Evolutionary conservation across 2,888 invertebrate genomes (phyloP), one percentile per base, ranked within the genome.

Genomic region (Drosophila hamatofila): DNA sequence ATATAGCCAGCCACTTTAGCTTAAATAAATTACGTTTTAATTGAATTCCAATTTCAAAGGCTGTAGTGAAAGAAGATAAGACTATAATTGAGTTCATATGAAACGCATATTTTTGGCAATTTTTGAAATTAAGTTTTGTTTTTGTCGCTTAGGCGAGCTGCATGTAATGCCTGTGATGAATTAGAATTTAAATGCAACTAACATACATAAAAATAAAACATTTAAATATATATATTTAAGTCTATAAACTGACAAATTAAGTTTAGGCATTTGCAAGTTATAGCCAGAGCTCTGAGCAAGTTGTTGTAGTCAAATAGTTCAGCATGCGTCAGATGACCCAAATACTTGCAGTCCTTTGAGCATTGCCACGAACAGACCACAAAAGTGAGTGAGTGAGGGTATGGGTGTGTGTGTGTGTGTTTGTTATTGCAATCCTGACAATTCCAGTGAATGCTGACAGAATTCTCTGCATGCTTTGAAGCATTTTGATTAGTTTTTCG

Each of bases 401-500:
- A 7, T 18, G 25, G 14, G 18, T 18, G 14, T 46, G 23, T 5
- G 16, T 27, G 49, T 44, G 59, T 11, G 39, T 49, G 52, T 44
- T 39, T 62, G 25, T 41, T 55, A 66, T 61, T 64, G 67, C 68
- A 78, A 33, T 74, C 49, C 57, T 75, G 61, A 63, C 25, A 59
- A 39, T 44, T 7, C 54, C 49, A 51, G 64, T 30, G 25, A 48
- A 46, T 14, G 57, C 30, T 49, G 46, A 30, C 30, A 76, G 59
- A 60, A 63, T 65, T 9, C 60, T 37, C n/a, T 58, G 77, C 70
- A 66, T 78, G 64, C 58, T 57, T 52, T 61, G 54, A 62, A 63
- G 55, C 58, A 67, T 77, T 82, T 84, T 88, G 74, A 84, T 85
- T 85, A 73, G 68, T 61, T 82, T 81, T 77, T 64, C 57, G 60